Percentiles rank a stretch among this genome's conserved stretches.
Conservation (phyloP, 1,140 invertebrate species). For the Drosophila erecta region DNA sequence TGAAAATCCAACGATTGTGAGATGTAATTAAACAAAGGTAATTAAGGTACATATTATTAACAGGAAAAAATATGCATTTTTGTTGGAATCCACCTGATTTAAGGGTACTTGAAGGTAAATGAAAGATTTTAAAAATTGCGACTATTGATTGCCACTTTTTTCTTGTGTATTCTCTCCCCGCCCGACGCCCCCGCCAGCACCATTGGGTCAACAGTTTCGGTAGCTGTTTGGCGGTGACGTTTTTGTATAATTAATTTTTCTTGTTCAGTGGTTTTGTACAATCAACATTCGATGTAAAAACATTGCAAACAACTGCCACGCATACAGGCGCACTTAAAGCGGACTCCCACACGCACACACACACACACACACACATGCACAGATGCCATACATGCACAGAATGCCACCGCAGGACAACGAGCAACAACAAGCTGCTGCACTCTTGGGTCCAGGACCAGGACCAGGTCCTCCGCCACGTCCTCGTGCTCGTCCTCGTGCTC, state of each 20-base stretch:
- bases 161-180: not conserved
- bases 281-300: conserved; percentile 81
- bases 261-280: conserved; percentile 84
- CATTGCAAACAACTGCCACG: conserved; percentile 76
- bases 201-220: conserved; percentile 75
- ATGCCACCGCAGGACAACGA: conserved; percentile 74
- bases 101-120: not conserved
- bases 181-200: conserved; percentile 1
- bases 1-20: not conserved
- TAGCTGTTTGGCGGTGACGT: conserved; percentile 80
- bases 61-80: no score
- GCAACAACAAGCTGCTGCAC: conserved; percentile 47
- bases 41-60: no score
- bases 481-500: conserved; percentile 24
- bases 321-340: conserved; percentile 71
- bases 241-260: conserved; percentile 84
- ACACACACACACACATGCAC: not conserved
- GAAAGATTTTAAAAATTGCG: not conserved
- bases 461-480: conserved; percentile 14
- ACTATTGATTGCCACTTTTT: not conserved
- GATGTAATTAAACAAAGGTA: no score
- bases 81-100: not conserved
- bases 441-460: conserved; percentile 32
- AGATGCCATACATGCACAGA: conserved; percentile 6
- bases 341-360: conserved; percentile 39